These are phyloP conservation scores for Actinernus sp. DNA, from an alignment of 92 coral and sea anemone species.

Conservation along the genomic window DNA sequence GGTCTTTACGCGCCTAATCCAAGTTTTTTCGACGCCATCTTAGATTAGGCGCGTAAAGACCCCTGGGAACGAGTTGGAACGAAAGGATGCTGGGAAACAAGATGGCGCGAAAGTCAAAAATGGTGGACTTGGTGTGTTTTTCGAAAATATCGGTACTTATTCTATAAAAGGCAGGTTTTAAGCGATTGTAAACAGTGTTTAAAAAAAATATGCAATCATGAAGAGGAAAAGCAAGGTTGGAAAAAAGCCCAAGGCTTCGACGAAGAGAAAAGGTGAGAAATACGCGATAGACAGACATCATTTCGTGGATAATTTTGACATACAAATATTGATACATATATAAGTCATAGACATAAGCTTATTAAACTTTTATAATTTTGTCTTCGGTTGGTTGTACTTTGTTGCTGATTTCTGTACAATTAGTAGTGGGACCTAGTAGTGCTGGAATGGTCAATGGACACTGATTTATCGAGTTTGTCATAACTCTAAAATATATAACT, in stretches of 20 bases:
- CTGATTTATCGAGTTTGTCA: too few relatives aligned
- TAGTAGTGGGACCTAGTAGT: too few relatives aligned
- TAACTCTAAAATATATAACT: too few relatives aligned
- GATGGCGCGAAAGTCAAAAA: constrained; percentile 66
- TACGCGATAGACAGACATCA: background rate
- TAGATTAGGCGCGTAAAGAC: too few relatives aligned
- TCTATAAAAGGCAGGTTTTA: background rate
- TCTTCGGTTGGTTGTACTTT: too few relatives aligned
- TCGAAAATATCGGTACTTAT: background rate
- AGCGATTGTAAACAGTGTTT: background rate
- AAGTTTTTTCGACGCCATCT: too few relatives aligned
- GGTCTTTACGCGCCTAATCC: too few relatives aligned
- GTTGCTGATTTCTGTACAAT: too few relatives aligned
- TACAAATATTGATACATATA: background rate
- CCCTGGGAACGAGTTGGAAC: too few relatives aligned
- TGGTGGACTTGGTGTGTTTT: constrained; percentile 2
- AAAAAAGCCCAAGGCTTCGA: constrained; percentile 29
- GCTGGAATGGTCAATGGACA: too few relatives aligned
- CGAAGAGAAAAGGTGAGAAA: constrained; percentile 46
- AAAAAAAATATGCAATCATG: constrained; percentile 9
- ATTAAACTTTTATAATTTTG: too few relatives aligned
- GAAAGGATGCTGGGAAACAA: constrained; percentile 53
- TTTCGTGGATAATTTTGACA: background rate
- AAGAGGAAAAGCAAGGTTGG: constrained; percentile 52
- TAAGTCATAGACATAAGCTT: too few relatives aligned